Conservation (phyloP, 2,113 vertebrate genomes). For the Alouatta palliata region DNA sequence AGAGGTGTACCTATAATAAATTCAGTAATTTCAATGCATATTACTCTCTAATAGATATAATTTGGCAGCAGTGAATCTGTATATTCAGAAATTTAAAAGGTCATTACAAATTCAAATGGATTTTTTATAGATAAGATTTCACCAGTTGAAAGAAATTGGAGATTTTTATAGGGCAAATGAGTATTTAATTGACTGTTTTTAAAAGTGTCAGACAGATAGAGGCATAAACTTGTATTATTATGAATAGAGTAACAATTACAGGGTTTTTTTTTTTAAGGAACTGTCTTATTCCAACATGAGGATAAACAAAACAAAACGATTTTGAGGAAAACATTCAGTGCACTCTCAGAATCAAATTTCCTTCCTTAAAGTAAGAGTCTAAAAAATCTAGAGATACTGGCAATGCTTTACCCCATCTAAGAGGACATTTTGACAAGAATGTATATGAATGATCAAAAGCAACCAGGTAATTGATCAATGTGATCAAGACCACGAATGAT, state of each 20-base stretch:
- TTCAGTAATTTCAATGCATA: background rate
- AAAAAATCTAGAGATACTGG: background rate
- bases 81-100: conserved; percentile 45
- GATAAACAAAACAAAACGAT: conserved; percentile 18
- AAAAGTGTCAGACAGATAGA: conserved; percentile 25
- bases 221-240: conserved; percentile 28
- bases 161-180: conserved; percentile 49
- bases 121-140: conserved; percentile 27
- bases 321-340: conserved; percentile 22
- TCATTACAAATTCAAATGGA: conserved; percentile 54
- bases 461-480: too few species aligned
- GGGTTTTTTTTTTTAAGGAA: too few species aligned
- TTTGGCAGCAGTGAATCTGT: background rate
- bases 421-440: background rate
- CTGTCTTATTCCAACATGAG: background rate
- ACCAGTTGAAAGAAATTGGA: background rate
- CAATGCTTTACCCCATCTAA: background rate
- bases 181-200: conserved; percentile 31
- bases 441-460: background rate
- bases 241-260: conserved; percentile 20
- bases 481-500: too few species aligned
- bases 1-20: background rate
- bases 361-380: conserved; percentile 42
- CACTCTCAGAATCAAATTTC: conserved; percentile 34
- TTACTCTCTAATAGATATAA: conserved; percentile 17